Evolutionary conservation across 2,888 invertebrate species (phyloP), one percentile per base, ranked within the genome.

Genomic region (Smittia sp.): DNA sequence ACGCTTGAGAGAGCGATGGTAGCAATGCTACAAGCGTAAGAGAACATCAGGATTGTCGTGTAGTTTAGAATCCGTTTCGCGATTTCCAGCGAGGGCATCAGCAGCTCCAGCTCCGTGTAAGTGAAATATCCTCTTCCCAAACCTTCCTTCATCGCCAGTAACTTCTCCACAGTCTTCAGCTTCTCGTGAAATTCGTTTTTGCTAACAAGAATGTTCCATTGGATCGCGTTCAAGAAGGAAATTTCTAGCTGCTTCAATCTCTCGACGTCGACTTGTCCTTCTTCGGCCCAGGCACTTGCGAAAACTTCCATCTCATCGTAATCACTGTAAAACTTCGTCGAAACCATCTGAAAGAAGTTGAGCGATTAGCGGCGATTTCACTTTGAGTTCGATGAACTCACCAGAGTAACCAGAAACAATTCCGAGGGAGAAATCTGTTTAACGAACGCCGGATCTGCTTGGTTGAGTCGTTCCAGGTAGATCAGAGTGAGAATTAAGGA

Each of bases 381-480:
- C 9, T 32, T 32, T 32, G 4, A 74, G 18, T 7, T 39, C 27
- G 4, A 22, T 18, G 18, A 1, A 80, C 84, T 84, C 83, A 96
- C 97, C 88, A 98, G 85, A 74, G 98, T 95, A 75, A 98, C 92
- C 74, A 98, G 87, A 83, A 98, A 98, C 75, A 98, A 87, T 81
- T 98, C 96, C 32, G 94, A 91, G 27, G 98, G 96, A 32, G 92
- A 89, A 68, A 94, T 89, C 78, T 87, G 85, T 77, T 90, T 87
- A 75, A 97, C 86, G 83, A 96, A 97, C 77, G 90, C 89, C 0
- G 93, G 91, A 84, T 94, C 92, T 78, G 87, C 86, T 75, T 86
- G 85, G 80, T 92, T 90, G 73, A 98, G 86, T 76, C 97, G 88
- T 84, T 98, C 96, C 78, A 98, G 86, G 83, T 98, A 98, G 62